Evolutionary conservation across 2,113 vertebrate genomes (phyloP), one percentile per base, ranked within the genome.

Genomic region (Heterochromis multidens): DNA sequence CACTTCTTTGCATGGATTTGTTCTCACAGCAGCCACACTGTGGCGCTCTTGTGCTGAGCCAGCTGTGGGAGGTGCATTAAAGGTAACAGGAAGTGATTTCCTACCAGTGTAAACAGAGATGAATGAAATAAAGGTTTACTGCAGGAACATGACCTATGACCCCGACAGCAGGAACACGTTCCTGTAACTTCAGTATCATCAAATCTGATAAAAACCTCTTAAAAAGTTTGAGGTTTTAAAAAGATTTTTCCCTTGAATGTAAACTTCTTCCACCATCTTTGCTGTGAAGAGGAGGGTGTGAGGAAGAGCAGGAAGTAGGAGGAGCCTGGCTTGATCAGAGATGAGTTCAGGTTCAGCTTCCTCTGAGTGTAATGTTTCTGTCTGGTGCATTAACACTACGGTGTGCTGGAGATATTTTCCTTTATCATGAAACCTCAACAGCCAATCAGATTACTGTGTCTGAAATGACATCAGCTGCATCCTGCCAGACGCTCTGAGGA

Each of bases 211-310:
- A 65, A 65, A 65, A 37, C 7, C 1, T 65, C 40, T 13, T 7
- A 65, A 65, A 65, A 65, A 23, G 61, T 65, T 65, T 0, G 1
- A 37, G 12, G 14, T 40, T 40, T 23, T 21, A 35, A 37, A 12
- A 9, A 40, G 0, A 37, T 37, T 40, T 40, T 40, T 40, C 11
- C 12, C 11, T 12, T 40, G 37, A 12, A 40, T 12, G 23, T 9
- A 40, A 40, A 67, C 60, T 21, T 37, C 62, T 40, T 25, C 35
- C 13, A 65, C 2, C 35, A 13, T 43, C 10, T 43, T 43, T 43
- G 40, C 40, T 43, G 40, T 43, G 40, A 43, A 43, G 40, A 43
- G 11, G 12, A n/a, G 7, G 35, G 12, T 43, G 4, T 65, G 35
- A 65, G 62, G 35, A 40, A 9, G 35, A 40, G 62, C 35, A 40